A percentile compares a stretch with the other conserved stretches of the same genome.
Evolutionary conservation across 2,888 invertebrate species (phyloP).

Genomic region (Leptinotarsa tumamoca): DNA sequence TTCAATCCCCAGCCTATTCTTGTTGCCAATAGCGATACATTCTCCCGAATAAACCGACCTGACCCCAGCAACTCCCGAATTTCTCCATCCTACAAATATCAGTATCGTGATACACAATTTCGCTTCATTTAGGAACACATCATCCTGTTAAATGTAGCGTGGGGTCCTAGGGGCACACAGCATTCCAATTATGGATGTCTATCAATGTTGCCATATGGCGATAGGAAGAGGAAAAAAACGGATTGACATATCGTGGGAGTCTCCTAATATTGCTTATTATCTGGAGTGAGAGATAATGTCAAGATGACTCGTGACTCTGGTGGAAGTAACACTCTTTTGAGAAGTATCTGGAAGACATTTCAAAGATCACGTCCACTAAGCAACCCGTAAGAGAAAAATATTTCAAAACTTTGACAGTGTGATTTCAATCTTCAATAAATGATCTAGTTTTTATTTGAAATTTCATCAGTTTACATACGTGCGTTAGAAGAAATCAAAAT

Average conservation of each 20-base stretch:
- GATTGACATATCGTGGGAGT: not conserved
- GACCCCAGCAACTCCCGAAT: not conserved
- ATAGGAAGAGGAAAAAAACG: constrained; percentile 1
- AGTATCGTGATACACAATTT: constrained; percentile 52
- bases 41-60: not conserved
- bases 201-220: constrained; percentile 26
- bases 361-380: too few species aligned
- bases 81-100: constrained; percentile 6
- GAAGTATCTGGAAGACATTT: too few species aligned
- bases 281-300: not conserved
- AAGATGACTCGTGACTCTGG: not conserved
- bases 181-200: constrained; percentile 34
- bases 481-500: too few species aligned
- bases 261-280: constrained; percentile 24
- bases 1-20: constrained; percentile 6
- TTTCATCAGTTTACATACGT: too few species aligned
- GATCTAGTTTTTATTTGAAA: too few species aligned
- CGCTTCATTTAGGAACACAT: constrained; percentile 53
- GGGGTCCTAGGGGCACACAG: constrained; percentile 36
- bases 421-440: too few species aligned
- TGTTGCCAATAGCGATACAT: constrained; percentile 31
- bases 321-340: too few species aligned
- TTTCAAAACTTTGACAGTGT: too few species aligned
- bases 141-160: constrained; percentile 55
- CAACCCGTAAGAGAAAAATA: too few species aligned